phyloP scores from a whole-genome alignment of 2,797 vertebrate genomes.

The Rhynchotus rufescens region DNA sequence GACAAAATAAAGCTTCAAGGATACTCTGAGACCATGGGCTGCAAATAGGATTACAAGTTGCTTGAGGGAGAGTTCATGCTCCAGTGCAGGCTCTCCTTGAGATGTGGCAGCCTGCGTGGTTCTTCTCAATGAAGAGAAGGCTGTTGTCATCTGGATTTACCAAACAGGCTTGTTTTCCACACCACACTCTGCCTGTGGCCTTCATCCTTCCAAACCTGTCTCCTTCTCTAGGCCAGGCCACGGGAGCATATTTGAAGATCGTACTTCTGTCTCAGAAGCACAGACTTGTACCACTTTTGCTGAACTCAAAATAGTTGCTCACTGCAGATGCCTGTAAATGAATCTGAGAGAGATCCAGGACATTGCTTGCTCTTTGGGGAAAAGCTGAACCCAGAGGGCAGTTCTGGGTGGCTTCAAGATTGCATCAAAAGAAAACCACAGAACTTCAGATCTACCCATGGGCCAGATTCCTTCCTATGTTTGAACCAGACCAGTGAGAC shows the following conservation, averaged over 20 bases:
- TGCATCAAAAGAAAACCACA: background rate
- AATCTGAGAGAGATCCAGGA: background rate
- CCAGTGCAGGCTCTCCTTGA: too few relatives aligned
- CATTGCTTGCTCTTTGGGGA: background rate
- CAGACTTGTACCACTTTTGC: background rate
- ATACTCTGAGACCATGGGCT: background rate
- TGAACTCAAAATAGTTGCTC: background rate
- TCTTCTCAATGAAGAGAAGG: background rate
- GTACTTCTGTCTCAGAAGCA: background rate
- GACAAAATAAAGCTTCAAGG: background rate
- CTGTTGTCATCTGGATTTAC: background rate
- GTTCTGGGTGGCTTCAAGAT: background rate
- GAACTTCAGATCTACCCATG: background rate
- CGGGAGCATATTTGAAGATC: background rate
- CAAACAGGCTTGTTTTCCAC: accelerated
- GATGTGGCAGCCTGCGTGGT: background rate
- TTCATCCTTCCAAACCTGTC: background rate
- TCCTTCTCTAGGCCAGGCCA: background rate
- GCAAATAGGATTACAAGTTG: background rate
- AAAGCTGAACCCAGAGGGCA: background rate
- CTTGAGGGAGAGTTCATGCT: background rate
- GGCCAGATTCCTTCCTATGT: background rate
- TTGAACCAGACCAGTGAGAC: background rate
- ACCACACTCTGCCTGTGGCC: background rate
- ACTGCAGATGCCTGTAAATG: background rate